These are phyloP conservation scores for Tupiocoris notatus DNA, from an alignment of 2,888 invertebrate species.

Conservation along the genomic window DNA sequence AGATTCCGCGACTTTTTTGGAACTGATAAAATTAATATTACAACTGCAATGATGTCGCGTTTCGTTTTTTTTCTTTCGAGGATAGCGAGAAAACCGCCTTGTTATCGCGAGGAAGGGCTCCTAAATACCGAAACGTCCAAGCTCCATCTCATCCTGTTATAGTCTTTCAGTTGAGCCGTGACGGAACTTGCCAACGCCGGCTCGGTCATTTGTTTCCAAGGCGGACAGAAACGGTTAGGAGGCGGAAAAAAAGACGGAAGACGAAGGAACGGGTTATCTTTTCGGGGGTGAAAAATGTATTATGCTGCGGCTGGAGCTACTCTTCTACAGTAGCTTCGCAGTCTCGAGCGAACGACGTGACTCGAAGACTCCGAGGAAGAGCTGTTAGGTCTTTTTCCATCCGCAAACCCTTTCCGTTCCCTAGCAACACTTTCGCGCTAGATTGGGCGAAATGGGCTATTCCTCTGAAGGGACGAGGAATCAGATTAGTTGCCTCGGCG, in stretches of 20 bases:
- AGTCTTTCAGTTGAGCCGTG: not conserved
- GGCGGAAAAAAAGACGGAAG: not conserved
- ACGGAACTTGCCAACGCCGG: not conserved
- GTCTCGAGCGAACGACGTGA: not conserved
- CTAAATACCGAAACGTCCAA: not conserved
- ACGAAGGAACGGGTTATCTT: not conserved
- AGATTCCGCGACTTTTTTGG: too few species aligned
- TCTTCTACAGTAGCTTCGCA: not conserved
- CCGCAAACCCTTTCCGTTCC: not conserved
- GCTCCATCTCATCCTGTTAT: not conserved
- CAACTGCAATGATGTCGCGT: too few species aligned
- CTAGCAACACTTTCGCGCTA: not conserved
- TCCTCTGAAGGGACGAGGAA: not conserved
- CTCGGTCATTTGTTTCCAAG: not conserved
- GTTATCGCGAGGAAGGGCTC: not conserved
- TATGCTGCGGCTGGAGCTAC: not conserved
- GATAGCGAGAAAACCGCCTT: not conserved
- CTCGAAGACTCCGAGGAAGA: not conserved
- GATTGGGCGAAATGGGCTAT: not conserved
- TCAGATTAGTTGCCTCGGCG: not conserved
- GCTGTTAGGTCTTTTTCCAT: not conserved
- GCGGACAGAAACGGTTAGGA: not conserved
- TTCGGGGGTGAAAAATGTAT: not conserved
- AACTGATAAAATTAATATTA: too few species aligned
- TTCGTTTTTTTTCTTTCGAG: too few species aligned